These are phyloP conservation scores for Eupithecia abbreviata DNA, from an alignment of 2,888 invertebrate species.

Conservation along the genomic window DNA sequence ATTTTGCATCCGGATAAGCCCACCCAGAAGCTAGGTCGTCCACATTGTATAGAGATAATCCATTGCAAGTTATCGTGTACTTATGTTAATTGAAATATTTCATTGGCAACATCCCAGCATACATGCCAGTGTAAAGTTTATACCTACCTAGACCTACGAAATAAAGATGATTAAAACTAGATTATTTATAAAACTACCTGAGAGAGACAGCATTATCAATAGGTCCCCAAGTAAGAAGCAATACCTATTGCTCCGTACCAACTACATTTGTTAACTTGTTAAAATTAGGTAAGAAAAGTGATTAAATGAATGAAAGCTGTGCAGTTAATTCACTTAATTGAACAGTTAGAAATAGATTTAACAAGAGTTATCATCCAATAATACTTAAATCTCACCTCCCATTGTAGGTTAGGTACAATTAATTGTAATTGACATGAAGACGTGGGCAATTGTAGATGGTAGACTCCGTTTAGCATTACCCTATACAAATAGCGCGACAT, in stretches of 20 bases:
- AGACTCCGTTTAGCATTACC: not conserved
- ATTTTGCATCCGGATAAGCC: not conserved
- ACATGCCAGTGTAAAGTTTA: not conserved
- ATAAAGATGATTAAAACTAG: not conserved
- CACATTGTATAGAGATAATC: not conserved
- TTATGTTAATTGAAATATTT: not conserved
- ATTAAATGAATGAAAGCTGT: not conserved
- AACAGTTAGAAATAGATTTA: slow-evolving; percentile 35
- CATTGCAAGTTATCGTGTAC: not conserved
- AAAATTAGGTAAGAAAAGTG: not conserved
- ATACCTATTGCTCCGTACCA: not conserved
- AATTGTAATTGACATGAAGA: slow-evolving; percentile 28
- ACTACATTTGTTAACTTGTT: not conserved
- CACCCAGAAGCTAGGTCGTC: not conserved
- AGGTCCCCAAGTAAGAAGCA: too few relatives aligned
- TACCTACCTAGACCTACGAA: not conserved
- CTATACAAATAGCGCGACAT: not conserved
- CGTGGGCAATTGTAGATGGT: not conserved
- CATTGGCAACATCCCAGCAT: not conserved
- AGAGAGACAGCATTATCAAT: not conserved
- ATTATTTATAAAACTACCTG: not conserved
- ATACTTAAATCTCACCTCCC: slow-evolving; percentile 35
- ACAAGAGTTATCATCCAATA: slow-evolving; percentile 42
- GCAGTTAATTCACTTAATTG: not conserved
- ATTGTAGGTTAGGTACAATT: slow-evolving; percentile 33